A percentile compares a stretch with the other conserved stretches of the same genome.
Evolutionary conservation across 2,113 vertebrate genomes (phyloP).

Genomic region (Camelus bactrianus): DNA sequence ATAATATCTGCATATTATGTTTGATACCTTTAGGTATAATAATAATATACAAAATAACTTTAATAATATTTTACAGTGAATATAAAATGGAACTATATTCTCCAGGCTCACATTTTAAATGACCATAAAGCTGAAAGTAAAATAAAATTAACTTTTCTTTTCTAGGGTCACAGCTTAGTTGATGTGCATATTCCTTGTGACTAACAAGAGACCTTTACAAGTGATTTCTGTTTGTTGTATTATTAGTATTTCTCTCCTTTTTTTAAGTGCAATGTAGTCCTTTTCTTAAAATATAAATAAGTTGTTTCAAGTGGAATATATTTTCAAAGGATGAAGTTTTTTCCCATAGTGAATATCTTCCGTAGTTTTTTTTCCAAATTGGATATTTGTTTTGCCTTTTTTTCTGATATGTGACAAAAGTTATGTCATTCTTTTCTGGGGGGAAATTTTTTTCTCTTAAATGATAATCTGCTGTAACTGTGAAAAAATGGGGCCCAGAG

Average conservation of each 20-base stretch:
- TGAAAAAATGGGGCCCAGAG: constrained; percentile 17
- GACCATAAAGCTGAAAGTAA: not conserved
- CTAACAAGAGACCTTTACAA: constrained; percentile 12
- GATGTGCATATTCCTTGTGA: not conserved
- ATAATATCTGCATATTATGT: not conserved
- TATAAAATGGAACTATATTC: not conserved
- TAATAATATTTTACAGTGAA: not conserved
- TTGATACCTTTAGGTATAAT: not conserved
- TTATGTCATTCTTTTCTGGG: not conserved
- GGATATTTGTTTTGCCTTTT: not conserved
- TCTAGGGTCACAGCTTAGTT: not conserved
- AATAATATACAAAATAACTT: not conserved
- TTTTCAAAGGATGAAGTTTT: constrained; percentile 51
- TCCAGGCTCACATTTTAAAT: not conserved
- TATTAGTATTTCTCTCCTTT: not conserved
- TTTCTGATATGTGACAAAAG: constrained; percentile 17
- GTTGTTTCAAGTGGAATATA: not conserved
- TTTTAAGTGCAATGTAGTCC: constrained; percentile 37
- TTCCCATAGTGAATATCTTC: constrained; percentile 49
- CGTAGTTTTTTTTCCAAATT: not conserved
- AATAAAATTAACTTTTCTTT: constrained; percentile 16
- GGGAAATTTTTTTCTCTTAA: constrained; percentile 36
- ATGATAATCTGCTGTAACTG: constrained; percentile 35
- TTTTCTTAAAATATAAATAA: constrained; percentile 41
- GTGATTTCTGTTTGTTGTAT: not conserved